Base-by-base conservation (phyloP, 2,797 vertebrate species). In the Loris lydekkerianus region DNA sequence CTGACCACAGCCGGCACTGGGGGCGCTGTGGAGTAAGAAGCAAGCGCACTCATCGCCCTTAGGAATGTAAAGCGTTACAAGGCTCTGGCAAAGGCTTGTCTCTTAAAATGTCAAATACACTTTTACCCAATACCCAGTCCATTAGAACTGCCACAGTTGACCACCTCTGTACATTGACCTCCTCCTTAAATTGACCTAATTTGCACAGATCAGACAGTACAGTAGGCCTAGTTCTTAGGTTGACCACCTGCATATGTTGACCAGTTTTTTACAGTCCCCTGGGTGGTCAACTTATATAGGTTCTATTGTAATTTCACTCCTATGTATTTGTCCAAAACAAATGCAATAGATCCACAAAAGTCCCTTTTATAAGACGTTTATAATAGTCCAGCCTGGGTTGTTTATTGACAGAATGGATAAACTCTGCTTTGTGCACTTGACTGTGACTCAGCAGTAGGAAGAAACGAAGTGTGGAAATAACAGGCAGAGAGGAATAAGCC, bases 11-110 rank as follows among this genome's bases (percentile, higher is more conserved):
- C 13, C 5, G 29, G 43, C 5, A 9, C 27, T 37, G 56, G 25
- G 29, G 31, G n/a, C 49, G 4, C 11, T 3, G 31, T 0, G 1
- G 10, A 37, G 23, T 10, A 1, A 9, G 18, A 1, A 1, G 37
- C 11, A 6, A 13, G 25, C n/a, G 11, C 15, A 10, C 2, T 0
- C 1, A 4, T 17, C 78, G n/a, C 15, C 46, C 43, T 31, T 0
- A 7, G 21, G 18, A 21, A 4, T 4, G 14, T 18, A 10, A 25
- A 27, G 31, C 20, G n/a, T 46, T 4, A 2, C 37, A 6, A 31
- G 18, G 10, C 49, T 60, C 29, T 21, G 29, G 9, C 65, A 70
- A 34, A 53, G 14, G 49, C 61, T 3, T 46, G 23, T 27, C 37
- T 46, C 5, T 58, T 58, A 20, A 58, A 20, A 58, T 58, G 56